Evolutionary conservation across 1,140 invertebrate species (phyloP).

Genomic region (Dreissena rostriformis): DNA sequence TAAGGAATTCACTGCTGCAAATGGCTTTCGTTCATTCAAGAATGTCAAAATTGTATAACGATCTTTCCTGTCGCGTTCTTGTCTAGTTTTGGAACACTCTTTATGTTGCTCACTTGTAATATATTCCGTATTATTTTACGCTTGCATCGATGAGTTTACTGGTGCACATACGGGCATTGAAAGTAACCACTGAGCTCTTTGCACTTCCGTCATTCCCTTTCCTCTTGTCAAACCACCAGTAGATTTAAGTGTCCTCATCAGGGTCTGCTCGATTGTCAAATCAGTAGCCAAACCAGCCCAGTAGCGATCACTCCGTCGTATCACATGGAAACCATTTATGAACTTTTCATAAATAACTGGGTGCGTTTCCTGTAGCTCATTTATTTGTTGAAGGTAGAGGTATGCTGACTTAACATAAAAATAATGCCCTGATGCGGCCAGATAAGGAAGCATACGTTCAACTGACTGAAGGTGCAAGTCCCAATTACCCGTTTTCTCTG

Average conservation of each 20-base stretch:
- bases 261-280: too few species aligned
- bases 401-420: conserved; percentile 81
- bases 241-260: conserved; percentile 69
- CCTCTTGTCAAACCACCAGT: conserved; percentile 59
- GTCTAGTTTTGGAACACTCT: conserved; percentile 36
- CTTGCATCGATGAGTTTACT: conserved; percentile 42
- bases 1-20: too few species aligned
- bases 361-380: conserved; percentile 61
- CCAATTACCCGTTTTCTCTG: conserved; percentile 68
- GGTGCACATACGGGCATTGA: too few species aligned
- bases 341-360: conserved; percentile 68
- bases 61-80: conserved; percentile 57
- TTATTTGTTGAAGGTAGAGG: conserved; percentile 82
- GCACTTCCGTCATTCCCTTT: too few species aligned
- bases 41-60: conserved; percentile 20
- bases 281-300: conserved; percentile 80
- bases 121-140: conserved; percentile 14
- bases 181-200: too few species aligned
- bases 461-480: conserved; percentile 58
- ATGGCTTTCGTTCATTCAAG: too few species aligned
- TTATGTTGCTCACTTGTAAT: conserved; percentile 66
- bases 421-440: conserved; percentile 81
- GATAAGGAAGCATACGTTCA: conserved; percentile 78
- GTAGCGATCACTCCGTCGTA: conserved; percentile 73
- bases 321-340: conserved; percentile 56